These are phyloP conservation scores for Epicampocera succincta DNA, from an alignment of 2,888 invertebrate species.

Conservation along the genomic window DNA sequence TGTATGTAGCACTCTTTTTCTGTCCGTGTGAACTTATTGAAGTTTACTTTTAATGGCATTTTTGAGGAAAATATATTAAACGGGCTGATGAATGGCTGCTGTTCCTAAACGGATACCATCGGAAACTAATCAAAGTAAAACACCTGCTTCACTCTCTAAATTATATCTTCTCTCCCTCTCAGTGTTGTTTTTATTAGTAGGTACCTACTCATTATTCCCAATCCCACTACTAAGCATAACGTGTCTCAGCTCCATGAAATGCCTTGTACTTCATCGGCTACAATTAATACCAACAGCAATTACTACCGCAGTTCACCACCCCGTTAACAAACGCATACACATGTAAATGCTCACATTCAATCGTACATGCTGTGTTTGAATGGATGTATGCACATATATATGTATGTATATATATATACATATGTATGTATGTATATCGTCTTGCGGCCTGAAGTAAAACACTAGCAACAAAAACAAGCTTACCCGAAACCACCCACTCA, in stretches of 20 bases:
- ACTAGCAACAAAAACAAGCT: too few species aligned
- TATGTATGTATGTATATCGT: too few species aligned
- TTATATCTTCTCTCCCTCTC: conserved; percentile 19
- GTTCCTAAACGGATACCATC: conserved; percentile 48
- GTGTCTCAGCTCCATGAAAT: conserved; percentile 41
- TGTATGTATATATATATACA: too few species aligned
- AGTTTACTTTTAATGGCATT: conserved; percentile 13
- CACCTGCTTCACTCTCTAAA: conserved; percentile 56
- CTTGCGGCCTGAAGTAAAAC: too few species aligned
- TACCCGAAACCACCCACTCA: conserved; percentile 61
- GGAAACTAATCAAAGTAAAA: conserved; percentile 58
- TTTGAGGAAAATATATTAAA: conserved; percentile 30
- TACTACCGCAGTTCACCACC: conserved; percentile 22
- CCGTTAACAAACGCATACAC: background rate
- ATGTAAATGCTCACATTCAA: background rate
- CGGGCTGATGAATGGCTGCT: conserved; percentile 33
- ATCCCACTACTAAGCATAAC: conserved; percentile 35
- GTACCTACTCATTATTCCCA: conserved; percentile 11
- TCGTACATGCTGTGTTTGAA: background rate
- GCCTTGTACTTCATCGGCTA: conserved; percentile 27
- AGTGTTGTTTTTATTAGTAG: conserved; percentile 23
- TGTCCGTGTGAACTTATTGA: conserved; percentile 28
- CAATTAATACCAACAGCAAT: conserved; percentile 22
- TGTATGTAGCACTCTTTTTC: conserved; percentile 27
- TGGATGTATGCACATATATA: background rate